Base-by-base conservation (phyloP, 2,797 vertebrate genomes). In the Labeo calbasu region DNA sequence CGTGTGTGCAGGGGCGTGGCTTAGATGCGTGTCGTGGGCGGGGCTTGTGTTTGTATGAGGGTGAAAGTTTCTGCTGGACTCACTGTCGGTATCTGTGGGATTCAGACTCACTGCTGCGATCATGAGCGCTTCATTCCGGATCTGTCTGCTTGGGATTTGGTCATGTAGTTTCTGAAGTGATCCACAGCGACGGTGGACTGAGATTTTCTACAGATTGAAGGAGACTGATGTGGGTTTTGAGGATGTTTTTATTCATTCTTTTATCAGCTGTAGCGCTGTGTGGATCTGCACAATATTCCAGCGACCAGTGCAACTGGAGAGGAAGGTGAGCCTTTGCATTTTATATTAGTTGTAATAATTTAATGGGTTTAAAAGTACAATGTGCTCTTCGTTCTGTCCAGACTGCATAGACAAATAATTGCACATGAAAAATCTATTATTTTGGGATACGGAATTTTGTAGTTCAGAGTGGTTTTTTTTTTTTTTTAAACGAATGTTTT, bases 271-370 rank as follows among this genome's bases (percentile, higher is more conserved):
- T 92, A 92, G 79, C 51, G 1, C 91, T 92, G 83, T 88, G 93
- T 79, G 94, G 92, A 84, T 91, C 85, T 61, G 94, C 96, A 11
- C 97, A 97, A 88, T 97, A 96, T 90, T 97, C 96, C 87, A 98
- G 97, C 87, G 97, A 99, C 92, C 94, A 95, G 93, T 99, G 97
- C 89, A 97, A 93, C 95, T 98, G 97, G 97, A 92, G 94, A 88
- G 97, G 97, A 91, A 99, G 97, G 97, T 97, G 89, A 92, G 66
- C 0, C 21, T 12, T 50, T 23, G 36, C 10, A 13, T 25, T 61
- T 25, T 6, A 13, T 12, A 12, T 12, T n/a, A 59, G 9, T 12
- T 1, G 4, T 12, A 61, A 61, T 25, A 14, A 15, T 32, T 17
- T 8, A 3, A 28, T 15, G 28, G 59, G 2, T 15, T 14, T 63